Evolutionary conservation across 2,113 vertebrate species (phyloP), one percentile per base, ranked within the genome.

Genomic region (Silurus asotus): DNA sequence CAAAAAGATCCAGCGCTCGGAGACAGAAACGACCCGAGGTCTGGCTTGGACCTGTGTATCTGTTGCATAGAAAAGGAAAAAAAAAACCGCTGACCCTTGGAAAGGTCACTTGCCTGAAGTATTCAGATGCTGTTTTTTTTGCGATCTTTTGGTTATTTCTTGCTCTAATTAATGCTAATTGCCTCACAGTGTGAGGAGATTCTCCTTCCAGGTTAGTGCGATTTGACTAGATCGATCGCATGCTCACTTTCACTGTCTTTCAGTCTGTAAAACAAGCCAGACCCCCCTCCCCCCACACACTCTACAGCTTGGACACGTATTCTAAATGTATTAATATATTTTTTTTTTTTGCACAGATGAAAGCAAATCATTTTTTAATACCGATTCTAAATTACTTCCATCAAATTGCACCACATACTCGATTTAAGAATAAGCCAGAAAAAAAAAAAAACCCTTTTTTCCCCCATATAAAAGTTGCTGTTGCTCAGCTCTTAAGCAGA

Each of bases 401-500:
- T 49, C 48, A 74, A 48, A 70, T 70, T 45, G 14, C 37, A 49
- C 15, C 37, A 8, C 9, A n/a, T 56, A 17, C 53, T 28, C 13
- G 6, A 56, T 23, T 56, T 1, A 56, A 8, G 3, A n/a, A 28
- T 17, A 56, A 77, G 75, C 25, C 6, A 4, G 14, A 11, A 55
- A 56, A 53, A 2, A 8, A 23, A 8, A 8, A 53, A 15, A 15
- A 4, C 17, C 53, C 14, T 10, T 59, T 37, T 37, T 37, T 37
- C 2, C 37, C 28, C 79, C 53, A 51, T 77, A 53, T 55, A 84
- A 62, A 89, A 84, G 37, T 51, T 61, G 92, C 94, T 93, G 93
- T 93, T 90, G 93, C 92, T 91, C 92, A 82, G 78, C 82, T 77
- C 55, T 37, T 96, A 96, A 97, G 94, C 92, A 88, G 91, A 95